Evolutionary conservation across 2,888 invertebrate genomes (phyloP).

Genomic region (Pheosia gnoma): DNA sequence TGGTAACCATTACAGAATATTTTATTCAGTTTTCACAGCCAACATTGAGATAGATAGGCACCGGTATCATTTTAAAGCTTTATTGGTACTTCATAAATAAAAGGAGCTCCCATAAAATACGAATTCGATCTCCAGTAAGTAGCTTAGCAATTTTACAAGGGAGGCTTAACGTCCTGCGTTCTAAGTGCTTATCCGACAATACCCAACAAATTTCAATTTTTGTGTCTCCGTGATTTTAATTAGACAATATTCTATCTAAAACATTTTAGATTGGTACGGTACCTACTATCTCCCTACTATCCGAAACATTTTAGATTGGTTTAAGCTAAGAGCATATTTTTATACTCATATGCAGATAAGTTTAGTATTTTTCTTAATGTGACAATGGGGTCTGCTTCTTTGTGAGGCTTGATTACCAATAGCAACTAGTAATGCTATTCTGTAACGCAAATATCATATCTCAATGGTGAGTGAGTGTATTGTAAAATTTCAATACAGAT

Average conservation of each 20-base stretch:
- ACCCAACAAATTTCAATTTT: conserved; percentile 7
- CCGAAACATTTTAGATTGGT: no score
- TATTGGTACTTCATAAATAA: conserved; percentile 20
- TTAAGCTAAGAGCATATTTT: no score
- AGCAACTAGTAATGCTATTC: no score
- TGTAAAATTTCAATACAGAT: no score
- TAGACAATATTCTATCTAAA: conserved; percentile 3
- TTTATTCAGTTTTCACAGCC: conserved; percentile 4
- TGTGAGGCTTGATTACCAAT: no score
- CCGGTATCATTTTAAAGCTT: conserved; percentile 22
- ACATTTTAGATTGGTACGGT: no score
- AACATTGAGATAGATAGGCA: conserved; percentile 3
- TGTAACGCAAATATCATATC: no score
- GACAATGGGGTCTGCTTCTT: no score
- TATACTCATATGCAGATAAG: no score
- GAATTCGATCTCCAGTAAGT: conserved; percentile 67
- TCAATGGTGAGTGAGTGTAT: no score
- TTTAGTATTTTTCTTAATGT: no score
- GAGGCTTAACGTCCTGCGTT: conserved; percentile 54
- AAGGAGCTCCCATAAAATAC: conserved; percentile 16
- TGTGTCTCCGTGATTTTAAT: conserved; percentile 8
- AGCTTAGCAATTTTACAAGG: conserved; percentile 72
- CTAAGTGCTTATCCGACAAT: conserved; percentile 46
- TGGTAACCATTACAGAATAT: neutral
- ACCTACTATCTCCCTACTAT: no score